These are phyloP conservation scores for Anabas testudineus DNA, from an alignment of 2,797 vertebrate species.

Conservation along the genomic window DNA sequence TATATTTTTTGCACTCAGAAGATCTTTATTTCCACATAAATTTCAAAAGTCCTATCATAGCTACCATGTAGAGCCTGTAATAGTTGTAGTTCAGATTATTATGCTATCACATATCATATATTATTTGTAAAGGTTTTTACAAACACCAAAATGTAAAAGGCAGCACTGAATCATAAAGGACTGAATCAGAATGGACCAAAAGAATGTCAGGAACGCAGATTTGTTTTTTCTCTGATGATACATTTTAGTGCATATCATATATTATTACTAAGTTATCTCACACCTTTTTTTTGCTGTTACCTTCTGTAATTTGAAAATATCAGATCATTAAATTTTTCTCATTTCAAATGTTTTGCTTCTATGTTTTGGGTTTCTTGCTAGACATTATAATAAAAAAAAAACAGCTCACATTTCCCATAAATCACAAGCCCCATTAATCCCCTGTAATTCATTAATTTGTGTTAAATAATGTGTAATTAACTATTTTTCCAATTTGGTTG, in stretches of 20 bases:
- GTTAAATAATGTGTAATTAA: too few species aligned
- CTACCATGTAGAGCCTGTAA: not conserved
- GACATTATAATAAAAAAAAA: not conserved
- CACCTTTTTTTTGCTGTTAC: not conserved
- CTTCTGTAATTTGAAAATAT: not conserved
- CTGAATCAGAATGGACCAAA: not conserved
- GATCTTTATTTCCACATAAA: not conserved
- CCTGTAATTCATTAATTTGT: too few species aligned
- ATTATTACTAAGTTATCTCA: not conserved
- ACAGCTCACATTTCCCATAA: not conserved
- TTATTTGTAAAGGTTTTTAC: not conserved
- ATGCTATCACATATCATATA: not conserved
- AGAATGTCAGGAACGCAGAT: not conserved
- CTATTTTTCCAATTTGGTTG: too few species aligned
- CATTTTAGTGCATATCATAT: not conserved
- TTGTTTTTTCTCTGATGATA: not conserved
- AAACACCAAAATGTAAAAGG: not conserved
- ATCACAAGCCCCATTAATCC: not conserved
- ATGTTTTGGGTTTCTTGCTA: not conserved
- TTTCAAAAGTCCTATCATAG: not conserved
- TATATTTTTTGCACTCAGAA: not conserved
- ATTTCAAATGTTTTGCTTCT: conserved; percentile 4
- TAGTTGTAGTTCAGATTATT: not conserved
- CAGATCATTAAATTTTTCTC: not conserved
- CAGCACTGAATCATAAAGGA: not conserved